Evolutionary conservation across 2,113 vertebrate species (phyloP).

Genomic region (Salvelinus alpinus): DNA sequence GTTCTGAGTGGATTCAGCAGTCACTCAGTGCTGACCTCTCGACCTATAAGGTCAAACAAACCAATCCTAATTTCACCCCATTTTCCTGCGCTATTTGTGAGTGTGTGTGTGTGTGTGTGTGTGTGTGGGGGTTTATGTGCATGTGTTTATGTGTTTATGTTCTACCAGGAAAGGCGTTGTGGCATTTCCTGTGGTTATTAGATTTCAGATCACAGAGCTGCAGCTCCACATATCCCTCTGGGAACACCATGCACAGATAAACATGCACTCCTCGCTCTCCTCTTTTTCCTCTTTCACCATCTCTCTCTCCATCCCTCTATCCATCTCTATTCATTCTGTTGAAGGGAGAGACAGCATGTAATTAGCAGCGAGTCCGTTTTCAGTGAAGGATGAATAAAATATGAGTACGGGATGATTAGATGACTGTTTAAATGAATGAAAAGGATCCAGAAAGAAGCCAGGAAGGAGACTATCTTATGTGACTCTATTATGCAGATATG

Average conservation of each 20-base stretch:
- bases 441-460: background rate
- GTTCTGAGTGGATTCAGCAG: slow-evolving; percentile 36
- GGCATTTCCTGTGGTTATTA: slow-evolving; percentile 65
- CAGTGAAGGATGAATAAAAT: slow-evolving; percentile 11
- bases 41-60: slow-evolving; percentile 7
- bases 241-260: slow-evolving; percentile 50
- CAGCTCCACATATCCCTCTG: slow-evolving; percentile 58
- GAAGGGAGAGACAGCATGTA: slow-evolving; percentile 17
- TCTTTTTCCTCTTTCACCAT: slow-evolving; percentile 22
- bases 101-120: slow-evolving; percentile 18
- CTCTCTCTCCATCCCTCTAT: slow-evolving; percentile 22
- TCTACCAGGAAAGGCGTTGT: slow-evolving; percentile 51
- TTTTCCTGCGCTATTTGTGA: slow-evolving; percentile 62
- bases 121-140: slow-evolving; percentile 6
- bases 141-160: too few relatives aligned
- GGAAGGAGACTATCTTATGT: background rate
- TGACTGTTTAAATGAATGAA: background rate
- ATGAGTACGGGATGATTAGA: slow-evolving; percentile 25
- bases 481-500: background rate
- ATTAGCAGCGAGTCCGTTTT: slow-evolving; percentile 27
- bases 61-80: slow-evolving; percentile 63
- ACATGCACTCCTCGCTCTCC: slow-evolving; percentile 24
- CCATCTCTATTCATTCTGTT: slow-evolving; percentile 11
- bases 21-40: slow-evolving; percentile 31
- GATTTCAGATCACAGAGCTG: slow-evolving; percentile 70